Percentiles rank a stretch among this genome's conserved stretches.
Conservation (phyloP, 2,888 invertebrate genomes). For the Cryptocheilus praepositus region DNA sequence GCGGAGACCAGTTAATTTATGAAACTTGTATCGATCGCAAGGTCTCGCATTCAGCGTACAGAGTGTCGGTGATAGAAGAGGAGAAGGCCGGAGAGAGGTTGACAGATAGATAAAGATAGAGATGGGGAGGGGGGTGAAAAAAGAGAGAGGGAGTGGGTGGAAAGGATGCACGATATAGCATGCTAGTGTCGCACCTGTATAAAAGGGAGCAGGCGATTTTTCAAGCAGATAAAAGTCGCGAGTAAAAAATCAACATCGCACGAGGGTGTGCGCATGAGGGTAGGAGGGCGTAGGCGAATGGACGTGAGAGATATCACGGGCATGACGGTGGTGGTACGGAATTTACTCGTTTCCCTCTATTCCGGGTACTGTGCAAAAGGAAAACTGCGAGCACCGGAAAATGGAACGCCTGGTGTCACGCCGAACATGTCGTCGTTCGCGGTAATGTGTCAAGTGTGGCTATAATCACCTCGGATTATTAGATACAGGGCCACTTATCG, state of each 20-base stretch:
- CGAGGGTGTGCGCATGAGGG: neutral
- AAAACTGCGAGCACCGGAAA: too few relatives aligned
- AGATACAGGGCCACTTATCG: too few relatives aligned
- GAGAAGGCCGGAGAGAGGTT: conserved; percentile 21
- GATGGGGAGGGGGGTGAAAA: conserved; percentile 19
- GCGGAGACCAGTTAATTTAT: conserved; percentile 46
- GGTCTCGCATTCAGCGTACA: conserved; percentile 36
- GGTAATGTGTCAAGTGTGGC: too few relatives aligned
- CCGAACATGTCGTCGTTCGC: too few relatives aligned
- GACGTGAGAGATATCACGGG: conserved; percentile 38
- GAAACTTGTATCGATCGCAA: conserved; percentile 51
- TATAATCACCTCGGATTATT: too few relatives aligned
- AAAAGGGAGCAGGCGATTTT: conserved; percentile 51
- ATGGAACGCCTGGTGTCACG: too few relatives aligned
- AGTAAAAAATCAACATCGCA: conserved; percentile 52
- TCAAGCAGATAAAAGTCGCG: conserved; percentile 51
- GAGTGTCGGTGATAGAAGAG: neutral
- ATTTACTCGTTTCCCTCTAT: conserved; percentile 47
- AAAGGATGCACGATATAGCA: conserved; percentile 27
- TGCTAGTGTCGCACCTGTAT: conserved; percentile 38
- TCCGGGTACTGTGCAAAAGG: neutral
- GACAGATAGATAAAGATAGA: conserved; percentile 17
- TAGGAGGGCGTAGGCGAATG: conserved; percentile 36
- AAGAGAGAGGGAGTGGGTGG: conserved; percentile 10
- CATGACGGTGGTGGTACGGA: conserved; percentile 30